Evolutionary conservation across 2,888 invertebrate genomes (phyloP).

Genomic region (Oligia strigilis): DNA sequence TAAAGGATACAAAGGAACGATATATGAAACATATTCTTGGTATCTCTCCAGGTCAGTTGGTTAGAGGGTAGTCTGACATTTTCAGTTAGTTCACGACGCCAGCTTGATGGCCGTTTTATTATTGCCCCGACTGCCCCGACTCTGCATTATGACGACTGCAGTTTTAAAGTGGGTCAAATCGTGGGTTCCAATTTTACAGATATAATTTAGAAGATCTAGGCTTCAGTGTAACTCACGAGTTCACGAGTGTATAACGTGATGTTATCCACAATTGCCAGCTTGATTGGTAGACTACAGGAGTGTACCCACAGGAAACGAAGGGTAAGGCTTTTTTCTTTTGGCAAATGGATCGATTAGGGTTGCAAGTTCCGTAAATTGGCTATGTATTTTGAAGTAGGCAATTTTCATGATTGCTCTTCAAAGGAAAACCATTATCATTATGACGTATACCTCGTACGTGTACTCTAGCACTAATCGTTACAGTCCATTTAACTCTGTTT

Average conservation of each 20-base stretch:
- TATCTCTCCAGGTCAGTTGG: constrained; percentile 52
- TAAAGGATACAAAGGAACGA: constrained; percentile 47
- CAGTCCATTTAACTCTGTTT: constrained; percentile 46
- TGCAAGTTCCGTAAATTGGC: constrained; percentile 21
- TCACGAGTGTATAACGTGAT: constrained; percentile 19
- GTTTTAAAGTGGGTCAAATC: constrained; percentile 53
- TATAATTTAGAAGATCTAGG: constrained; percentile 33
- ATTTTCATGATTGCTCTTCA: not conserved
- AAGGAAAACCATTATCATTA: constrained; percentile 8
- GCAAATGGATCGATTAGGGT: constrained; percentile 8
- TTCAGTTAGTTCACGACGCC: constrained; percentile 35
- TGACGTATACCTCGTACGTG: constrained; percentile 13
- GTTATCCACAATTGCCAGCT: constrained; percentile 10
- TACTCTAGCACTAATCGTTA: constrained; percentile 49
- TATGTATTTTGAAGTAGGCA: constrained; percentile 36
- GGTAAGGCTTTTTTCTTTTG: constrained; percentile 8
- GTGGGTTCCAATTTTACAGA: constrained; percentile 37
- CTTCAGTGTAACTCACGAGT: constrained; percentile 16
- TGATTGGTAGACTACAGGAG: not conserved
- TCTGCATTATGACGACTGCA: constrained; percentile 79
- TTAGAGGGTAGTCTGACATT: constrained; percentile 38
- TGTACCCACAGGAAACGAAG: constrained; percentile 11
- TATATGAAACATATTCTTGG: constrained; percentile 52
- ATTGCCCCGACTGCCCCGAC: constrained; percentile 51
- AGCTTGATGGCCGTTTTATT: constrained; percentile 49